A percentile compares a stretch with the other conserved stretches of the same genome.
phyloP scores from a whole-genome alignment of 1,140 invertebrate genomes.

The Zophobas morio region DNA sequence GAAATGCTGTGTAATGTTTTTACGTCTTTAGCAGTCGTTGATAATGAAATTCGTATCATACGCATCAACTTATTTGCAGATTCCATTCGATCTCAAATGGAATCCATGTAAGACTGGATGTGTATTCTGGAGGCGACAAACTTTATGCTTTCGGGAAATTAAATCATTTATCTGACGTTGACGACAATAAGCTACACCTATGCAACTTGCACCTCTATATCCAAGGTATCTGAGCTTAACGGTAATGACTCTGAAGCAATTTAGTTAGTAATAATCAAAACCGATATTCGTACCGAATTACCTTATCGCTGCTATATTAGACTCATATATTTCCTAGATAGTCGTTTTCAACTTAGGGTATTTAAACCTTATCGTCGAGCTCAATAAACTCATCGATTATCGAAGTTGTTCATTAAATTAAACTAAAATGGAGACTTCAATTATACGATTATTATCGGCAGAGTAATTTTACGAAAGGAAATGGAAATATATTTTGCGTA shows the following conservation, averaged over 20 bases:
- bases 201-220: conserved; percentile 16
- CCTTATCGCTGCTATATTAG: conserved; percentile 36
- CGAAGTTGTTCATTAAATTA: conserved; percentile 15
- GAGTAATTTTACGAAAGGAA: too few species aligned
- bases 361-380: conserved; percentile 39
- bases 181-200: conserved; percentile 8
- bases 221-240: conserved; percentile 25
- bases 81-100: too few species aligned
- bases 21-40: too few species aligned
- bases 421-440: not conserved
- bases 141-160: conserved; percentile 25
- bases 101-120: not conserved
- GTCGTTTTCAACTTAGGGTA: conserved; percentile 22
- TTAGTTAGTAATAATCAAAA: conserved; percentile 33
- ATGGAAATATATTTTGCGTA: too few species aligned
- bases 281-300: conserved; percentile 36
- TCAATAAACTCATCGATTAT: conserved; percentile 31
- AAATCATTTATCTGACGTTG: conserved; percentile 26
- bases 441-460: too few species aligned
- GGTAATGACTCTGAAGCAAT: conserved; percentile 24
- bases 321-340: conserved; percentile 27
- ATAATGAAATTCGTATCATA: too few species aligned
- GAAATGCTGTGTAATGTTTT: too few species aligned
- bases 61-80: too few species aligned
- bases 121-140: conserved; percentile 1